phyloP scores from a whole-genome alignment of 1,140 invertebrate species.

The Neodiprion pinetum region DNA sequence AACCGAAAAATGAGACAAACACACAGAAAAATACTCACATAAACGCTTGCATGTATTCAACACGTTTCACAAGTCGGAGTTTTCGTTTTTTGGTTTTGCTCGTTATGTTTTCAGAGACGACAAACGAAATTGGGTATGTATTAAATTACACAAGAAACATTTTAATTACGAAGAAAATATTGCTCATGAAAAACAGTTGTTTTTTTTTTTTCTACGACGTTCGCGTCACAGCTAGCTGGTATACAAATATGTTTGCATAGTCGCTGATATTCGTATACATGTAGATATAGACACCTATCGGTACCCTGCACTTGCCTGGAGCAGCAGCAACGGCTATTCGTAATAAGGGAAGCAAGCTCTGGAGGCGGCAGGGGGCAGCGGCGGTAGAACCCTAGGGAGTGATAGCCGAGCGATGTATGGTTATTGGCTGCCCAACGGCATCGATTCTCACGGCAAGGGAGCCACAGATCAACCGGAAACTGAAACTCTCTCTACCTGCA shows the following conservation, averaged over 20 bases:
- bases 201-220: too few relatives aligned
- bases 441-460: constrained; percentile 59
- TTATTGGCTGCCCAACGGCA: constrained; percentile 59
- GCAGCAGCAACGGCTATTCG: constrained; percentile 36
- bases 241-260: background rate
- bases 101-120: too few relatives aligned
- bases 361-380: constrained; percentile 17
- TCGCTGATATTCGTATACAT: constrained; percentile 29
- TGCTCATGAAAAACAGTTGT: too few relatives aligned
- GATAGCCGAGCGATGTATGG: constrained; percentile 59
- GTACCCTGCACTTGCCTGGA: constrained; percentile 15
- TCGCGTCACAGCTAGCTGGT: too few relatives aligned
- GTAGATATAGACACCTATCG: background rate
- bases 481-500: constrained; percentile 46
- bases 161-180: too few relatives aligned
- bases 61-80: too few relatives aligned
- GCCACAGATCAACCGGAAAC: constrained; percentile 59
- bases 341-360: constrained; percentile 44
- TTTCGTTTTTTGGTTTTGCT: too few relatives aligned
- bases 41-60: too few relatives aligned
- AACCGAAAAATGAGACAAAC: too few relatives aligned
- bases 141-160: too few relatives aligned
- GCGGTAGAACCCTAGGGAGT: constrained; percentile 47
- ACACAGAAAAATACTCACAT: too few relatives aligned
- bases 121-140: too few relatives aligned